Conservation (phyloP, 2,797 vertebrate species). For the Lagorchestes hirsutus region DNA sequence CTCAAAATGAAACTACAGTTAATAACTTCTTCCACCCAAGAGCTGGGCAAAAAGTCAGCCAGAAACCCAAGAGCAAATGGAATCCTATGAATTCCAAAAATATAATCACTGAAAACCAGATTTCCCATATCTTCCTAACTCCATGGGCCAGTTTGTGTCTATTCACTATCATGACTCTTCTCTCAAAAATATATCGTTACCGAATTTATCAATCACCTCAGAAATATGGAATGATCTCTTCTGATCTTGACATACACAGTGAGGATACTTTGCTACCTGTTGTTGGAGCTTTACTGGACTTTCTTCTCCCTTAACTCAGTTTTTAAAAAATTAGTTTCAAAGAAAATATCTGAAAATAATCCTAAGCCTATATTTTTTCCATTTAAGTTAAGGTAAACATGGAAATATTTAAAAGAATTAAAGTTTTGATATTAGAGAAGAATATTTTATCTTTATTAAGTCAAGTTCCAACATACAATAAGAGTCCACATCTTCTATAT, state of each 20-base stretch:
- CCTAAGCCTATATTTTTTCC: conserved; percentile 55
- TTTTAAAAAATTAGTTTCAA: conserved; percentile 3
- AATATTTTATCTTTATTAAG: conserved; percentile 68
- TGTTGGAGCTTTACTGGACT: not conserved
- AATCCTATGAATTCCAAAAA: too few relatives aligned
- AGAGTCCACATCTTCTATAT: conserved; percentile 64
- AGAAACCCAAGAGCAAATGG: not conserved
- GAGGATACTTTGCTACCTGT: not conserved
- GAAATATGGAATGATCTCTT: not conserved
- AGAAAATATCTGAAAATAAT: conserved; percentile 45
- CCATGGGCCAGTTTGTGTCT: not conserved
- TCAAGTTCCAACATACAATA: conserved; percentile 76
- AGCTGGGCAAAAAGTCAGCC: not conserved
- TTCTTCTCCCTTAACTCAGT: not conserved
- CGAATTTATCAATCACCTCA: not conserved
- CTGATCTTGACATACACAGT: not conserved
- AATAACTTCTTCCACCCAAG: not conserved
- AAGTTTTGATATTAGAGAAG: conserved; percentile 57
- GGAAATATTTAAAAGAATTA: conserved; percentile 55
- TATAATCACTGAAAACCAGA: too few relatives aligned
- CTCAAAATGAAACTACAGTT: not conserved
- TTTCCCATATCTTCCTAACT: not conserved
- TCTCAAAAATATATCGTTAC: conserved; percentile 43
- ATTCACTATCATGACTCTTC: not conserved
- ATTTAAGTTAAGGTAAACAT: conserved; percentile 64